Conservation (phyloP, 2,797 vertebrate genomes). For the Anas capensis region DNA sequence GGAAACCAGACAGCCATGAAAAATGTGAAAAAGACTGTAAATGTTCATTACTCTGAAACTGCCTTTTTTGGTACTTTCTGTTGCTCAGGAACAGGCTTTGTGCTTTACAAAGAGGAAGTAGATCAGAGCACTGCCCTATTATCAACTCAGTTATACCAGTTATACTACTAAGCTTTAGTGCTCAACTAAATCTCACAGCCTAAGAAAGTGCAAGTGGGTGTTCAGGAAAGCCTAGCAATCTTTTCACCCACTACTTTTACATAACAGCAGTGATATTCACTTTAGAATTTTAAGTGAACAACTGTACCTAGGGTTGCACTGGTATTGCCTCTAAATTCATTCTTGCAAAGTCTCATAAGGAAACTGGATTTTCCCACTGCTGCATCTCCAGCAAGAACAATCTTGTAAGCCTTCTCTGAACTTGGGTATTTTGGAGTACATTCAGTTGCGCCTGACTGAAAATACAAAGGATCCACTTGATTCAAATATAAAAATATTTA, state of each 20-base stretch:
- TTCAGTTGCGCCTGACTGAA: constrained; percentile 78
- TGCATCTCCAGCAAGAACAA: constrained; percentile 93
- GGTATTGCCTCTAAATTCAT: constrained; percentile 90
- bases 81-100: not conserved
- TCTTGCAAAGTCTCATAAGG: constrained; percentile 94
- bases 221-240: not conserved
- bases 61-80: not conserved
- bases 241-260: not conserved
- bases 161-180: not conserved
- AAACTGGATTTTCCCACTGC: constrained; percentile 98
- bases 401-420: constrained; percentile 91
- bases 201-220: fast-evolving
- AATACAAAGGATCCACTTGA: not conserved
- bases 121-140: not conserved
- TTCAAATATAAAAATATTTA: not conserved
- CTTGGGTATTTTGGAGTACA: constrained; percentile 52
- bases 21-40: not conserved
- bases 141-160: not conserved
- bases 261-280: not conserved
- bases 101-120: not conserved
- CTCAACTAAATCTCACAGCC: not conserved
- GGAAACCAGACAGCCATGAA: not conserved
- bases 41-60: not conserved
- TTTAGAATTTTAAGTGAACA: not conserved
- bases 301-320: constrained; percentile 90